Evolutionary conservation across 2,888 invertebrate genomes (phyloP).

Genomic region (Tenthredo distinguenda): DNA sequence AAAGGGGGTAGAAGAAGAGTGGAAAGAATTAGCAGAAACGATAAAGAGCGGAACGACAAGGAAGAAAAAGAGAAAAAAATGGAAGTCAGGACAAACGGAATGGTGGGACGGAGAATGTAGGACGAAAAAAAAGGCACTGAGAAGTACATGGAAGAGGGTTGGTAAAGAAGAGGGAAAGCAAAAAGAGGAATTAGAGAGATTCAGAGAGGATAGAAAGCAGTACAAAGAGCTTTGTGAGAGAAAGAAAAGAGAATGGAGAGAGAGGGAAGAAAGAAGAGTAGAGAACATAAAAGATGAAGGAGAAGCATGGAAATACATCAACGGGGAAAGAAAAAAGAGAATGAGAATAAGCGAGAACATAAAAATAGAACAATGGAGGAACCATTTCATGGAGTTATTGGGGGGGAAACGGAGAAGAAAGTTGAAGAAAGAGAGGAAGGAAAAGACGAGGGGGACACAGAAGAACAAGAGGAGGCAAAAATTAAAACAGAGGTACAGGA

Average conservation of each 20-base stretch:
- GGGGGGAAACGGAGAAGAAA: neutral
- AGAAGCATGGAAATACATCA: conserved; percentile 4
- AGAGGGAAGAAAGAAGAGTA: neutral
- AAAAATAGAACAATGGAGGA: neutral
- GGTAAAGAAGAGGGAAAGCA: too few relatives aligned
- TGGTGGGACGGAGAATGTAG: conserved; percentile 19
- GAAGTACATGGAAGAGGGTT: neutral
- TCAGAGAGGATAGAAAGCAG: neutral
- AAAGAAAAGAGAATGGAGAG: neutral
- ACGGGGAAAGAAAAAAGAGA: conserved; percentile 1
- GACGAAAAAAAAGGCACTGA: neutral
- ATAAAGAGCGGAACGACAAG: neutral
- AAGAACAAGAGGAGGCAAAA: neutral
- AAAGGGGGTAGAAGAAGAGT: neutral
- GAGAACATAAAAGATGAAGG: neutral
- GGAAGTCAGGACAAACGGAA: neutral
- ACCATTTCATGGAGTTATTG: neutral
- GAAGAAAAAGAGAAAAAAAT: neutral
- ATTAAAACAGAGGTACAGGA: neutral
- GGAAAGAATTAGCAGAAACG: neutral
- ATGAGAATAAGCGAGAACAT: neutral
- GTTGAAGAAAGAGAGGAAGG: neutral
- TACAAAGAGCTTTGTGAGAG: neutral
- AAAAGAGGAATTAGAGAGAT: too few relatives aligned
- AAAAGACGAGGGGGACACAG: neutral